Percentiles rank a stretch among this genome's conserved stretches.
Conservation (phyloP, 2,797 vertebrate species). For the Buceros bicornis region DNA sequence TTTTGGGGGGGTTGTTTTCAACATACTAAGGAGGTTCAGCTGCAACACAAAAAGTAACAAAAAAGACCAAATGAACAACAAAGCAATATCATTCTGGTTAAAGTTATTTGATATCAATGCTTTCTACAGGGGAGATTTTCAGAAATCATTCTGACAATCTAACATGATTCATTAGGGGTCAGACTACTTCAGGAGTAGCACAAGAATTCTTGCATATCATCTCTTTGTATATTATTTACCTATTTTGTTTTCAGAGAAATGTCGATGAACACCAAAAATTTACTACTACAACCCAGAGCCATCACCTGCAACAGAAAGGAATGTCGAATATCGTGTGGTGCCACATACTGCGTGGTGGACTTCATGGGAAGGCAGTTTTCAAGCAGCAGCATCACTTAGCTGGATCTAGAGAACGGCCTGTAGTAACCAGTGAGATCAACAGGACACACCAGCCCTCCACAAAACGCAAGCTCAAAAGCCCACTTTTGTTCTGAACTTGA, state of each 20-base stretch:
- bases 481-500: neutral
- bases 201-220: neutral
- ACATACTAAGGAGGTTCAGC: neutral
- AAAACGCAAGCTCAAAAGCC: neutral
- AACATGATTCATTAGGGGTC: neutral
- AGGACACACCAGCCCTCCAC: neutral
- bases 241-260: neutral
- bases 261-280: neutral
- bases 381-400: neutral
- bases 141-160: neutral
- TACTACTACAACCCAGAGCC: neutral
- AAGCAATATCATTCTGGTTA: neutral
- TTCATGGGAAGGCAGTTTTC: neutral
- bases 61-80: neutral
- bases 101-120: neutral
- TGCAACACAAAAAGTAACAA: neutral
- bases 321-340: neutral
- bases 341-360: neutral
- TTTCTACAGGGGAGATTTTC: neutral
- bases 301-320: neutral
- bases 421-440: neutral
- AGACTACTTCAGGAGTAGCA: neutral
- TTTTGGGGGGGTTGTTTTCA: neutral
- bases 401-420: neutral
- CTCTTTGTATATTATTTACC: neutral